phyloP scores from a whole-genome alignment of 2,797 vertebrate genomes.

The Acestrorhynchus altus region DNA sequence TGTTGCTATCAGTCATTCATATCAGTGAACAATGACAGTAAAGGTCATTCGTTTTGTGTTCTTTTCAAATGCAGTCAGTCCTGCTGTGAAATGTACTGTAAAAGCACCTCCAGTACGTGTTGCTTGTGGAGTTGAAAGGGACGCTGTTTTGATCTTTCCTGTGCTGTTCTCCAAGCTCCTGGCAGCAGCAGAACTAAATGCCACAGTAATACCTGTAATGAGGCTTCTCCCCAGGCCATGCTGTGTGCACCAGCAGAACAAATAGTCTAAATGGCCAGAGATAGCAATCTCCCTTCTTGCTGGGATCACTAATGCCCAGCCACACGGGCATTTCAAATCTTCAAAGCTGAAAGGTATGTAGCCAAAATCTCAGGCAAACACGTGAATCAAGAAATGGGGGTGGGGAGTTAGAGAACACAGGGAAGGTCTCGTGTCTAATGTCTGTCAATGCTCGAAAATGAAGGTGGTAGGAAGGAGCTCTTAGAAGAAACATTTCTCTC shows the following conservation, averaged over 20 bases:
- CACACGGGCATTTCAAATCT: constrained; percentile 66
- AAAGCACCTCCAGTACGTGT: constrained; percentile 17
- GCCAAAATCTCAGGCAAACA: constrained; percentile 36
- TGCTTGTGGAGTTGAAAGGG: background rate
- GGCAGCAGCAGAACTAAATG: constrained; percentile 34
- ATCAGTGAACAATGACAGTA: background rate
- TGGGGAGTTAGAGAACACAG: background rate
- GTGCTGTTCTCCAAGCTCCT: constrained; percentile 1
- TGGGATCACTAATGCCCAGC: constrained; percentile 66
- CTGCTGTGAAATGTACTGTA: constrained; percentile 18
- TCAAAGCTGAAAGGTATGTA: constrained; percentile 59
- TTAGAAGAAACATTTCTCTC: background rate
- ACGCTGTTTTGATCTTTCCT: constrained; percentile 30
- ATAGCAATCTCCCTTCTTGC: constrained; percentile 59
- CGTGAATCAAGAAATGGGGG: background rate
- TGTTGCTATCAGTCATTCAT: background rate
- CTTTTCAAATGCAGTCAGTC: constrained; percentile 16
- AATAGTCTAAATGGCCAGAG: constrained; percentile 55
- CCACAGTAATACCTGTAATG: constrained; percentile 45
- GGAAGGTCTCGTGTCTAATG: background rate
- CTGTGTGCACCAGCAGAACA: constrained; percentile 57
- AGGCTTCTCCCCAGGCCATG: constrained; percentile 67
- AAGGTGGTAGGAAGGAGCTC: background rate
- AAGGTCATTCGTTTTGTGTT: background rate
- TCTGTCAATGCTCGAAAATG: background rate